Percentiles rank a stretch among this genome's conserved stretches.
Conservation (phyloP, 2,888 invertebrate genomes). For the Scotopteryx bipunctaria region DNA sequence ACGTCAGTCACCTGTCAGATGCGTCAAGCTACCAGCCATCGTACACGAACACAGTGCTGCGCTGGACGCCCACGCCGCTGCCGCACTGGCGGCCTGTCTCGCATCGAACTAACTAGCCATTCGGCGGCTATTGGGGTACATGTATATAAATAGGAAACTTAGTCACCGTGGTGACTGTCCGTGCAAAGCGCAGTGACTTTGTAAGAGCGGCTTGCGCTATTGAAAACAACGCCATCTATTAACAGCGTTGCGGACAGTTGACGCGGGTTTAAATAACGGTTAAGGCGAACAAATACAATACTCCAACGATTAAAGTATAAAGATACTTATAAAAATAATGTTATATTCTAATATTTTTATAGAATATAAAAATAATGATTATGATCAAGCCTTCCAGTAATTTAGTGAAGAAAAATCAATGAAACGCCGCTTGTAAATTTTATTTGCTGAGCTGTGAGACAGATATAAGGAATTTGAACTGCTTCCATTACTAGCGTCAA, state of each 20-base stretch:
- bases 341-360: conserved; percentile 82
- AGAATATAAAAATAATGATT: conserved; percentile 78
- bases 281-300: conserved; percentile 70
- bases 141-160: conserved; percentile 71
- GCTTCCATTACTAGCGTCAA: conserved; percentile 73
- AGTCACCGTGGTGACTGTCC: conserved; percentile 51
- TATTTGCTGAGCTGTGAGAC: conserved; percentile 76
- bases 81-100: conserved; percentile 77
- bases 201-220: conserved; percentile 46
- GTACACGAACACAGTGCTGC: conserved; percentile 49
- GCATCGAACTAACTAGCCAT: conserved; percentile 55
- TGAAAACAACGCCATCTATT: conserved; percentile 48
- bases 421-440: conserved; percentile 69
- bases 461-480: conserved; percentile 61
- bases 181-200: conserved; percentile 52
- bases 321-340: conserved; percentile 61
- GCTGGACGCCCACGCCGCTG: conserved; percentile 77
- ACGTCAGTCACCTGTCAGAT: conserved; percentile 23
- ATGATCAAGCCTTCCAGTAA: conserved; percentile 83
- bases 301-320: conserved; percentile 72
- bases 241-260: conserved; percentile 40
- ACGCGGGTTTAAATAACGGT: conserved; percentile 49
- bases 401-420: conserved; percentile 71
- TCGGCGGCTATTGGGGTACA: conserved; percentile 40
- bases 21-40: conserved; percentile 25